phyloP scores from a whole-genome alignment of 2,797 vertebrate genomes.

The Ibycter americanus region DNA sequence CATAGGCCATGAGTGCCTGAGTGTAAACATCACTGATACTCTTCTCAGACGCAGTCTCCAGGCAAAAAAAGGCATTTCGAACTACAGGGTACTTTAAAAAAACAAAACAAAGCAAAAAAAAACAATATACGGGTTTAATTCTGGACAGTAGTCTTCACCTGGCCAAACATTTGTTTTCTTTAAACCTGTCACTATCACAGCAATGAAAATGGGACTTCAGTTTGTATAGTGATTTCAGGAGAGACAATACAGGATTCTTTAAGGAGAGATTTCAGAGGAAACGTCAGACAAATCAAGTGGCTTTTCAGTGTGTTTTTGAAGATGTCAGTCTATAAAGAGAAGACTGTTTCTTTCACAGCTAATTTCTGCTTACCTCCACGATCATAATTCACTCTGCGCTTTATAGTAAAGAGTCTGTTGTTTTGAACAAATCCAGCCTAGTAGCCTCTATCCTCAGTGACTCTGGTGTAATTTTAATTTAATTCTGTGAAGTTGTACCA shows the following conservation, averaged over 20 bases:
- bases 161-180: neutral
- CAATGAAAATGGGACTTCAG: neutral
- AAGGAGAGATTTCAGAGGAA: neutral
- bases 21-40: conserved; percentile 74
- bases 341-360: neutral
- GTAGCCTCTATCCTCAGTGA: neutral
- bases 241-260: neutral
- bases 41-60: conserved; percentile 64
- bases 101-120: neutral
- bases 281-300: neutral
- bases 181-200: neutral
- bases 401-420: neutral
- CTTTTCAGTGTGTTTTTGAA: neutral
- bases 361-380: neutral
- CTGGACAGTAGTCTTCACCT: neutral
- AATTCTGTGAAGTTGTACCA: neutral
- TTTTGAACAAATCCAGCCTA: neutral
- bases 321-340: neutral
- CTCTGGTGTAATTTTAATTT: neutral
- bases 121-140: neutral
- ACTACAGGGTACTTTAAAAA: conserved; percentile 72
- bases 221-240: neutral
- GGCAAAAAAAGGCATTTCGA: conserved; percentile 75
- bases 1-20: conserved; percentile 84
- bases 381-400: neutral